Percentiles rank a stretch among this genome's conserved stretches.
These are phyloP conservation scores for Mesitornis unicolor DNA, from an alignment of 2,113 vertebrate genomes.

Conservation along the genomic window DNA sequence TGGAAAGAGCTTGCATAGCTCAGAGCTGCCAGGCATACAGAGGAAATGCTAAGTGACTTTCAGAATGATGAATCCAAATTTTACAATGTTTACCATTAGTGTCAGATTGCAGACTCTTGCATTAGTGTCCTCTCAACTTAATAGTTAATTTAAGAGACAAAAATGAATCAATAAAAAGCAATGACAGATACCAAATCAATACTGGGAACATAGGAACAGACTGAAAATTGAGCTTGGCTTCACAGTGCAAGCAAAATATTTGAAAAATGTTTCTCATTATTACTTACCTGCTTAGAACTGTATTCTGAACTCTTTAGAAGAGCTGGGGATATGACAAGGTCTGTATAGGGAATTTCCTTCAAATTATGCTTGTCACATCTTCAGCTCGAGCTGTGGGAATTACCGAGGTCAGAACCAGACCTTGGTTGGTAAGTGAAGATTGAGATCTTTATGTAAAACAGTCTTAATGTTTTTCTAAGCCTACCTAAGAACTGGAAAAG, in stretches of 20 bases:
- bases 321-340: not conserved
- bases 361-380: not conserved
- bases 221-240: not conserved
- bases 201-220: not conserved
- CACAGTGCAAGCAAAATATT: not conserved
- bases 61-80: not conserved
- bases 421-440: not conserved
- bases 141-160: constrained; percentile 19
- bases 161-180: not conserved
- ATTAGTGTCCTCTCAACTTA: not conserved
- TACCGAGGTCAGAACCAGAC: not conserved
- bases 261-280: not conserved
- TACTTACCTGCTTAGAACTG: not conserved
- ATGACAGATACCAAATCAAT: not conserved
- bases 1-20: not conserved
- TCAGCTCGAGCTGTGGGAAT: not conserved
- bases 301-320: not conserved
- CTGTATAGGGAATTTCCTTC: not conserved
- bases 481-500: not conserved
- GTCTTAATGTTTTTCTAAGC: not conserved
- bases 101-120: not conserved
- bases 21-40: not conserved
- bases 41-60: not conserved
- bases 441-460: not conserved
- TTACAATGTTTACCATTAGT: not conserved